A percentile compares a stretch with the other conserved stretches of the same genome.
phyloP scores from a whole-genome alignment of 1,140 invertebrate species.

The Hyphantria cunea region DNA sequence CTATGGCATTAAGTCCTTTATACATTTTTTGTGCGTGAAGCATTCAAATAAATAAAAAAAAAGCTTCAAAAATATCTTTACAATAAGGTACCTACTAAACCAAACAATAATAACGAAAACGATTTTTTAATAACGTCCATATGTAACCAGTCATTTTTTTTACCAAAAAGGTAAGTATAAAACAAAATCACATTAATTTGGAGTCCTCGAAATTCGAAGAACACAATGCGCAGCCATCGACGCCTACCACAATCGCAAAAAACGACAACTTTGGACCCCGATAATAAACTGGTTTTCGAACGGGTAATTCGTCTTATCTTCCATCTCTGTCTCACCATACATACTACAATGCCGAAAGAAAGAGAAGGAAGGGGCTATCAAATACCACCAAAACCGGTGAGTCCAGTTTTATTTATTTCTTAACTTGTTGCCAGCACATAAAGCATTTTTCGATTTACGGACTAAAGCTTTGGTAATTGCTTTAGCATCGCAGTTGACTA shows the following conservation, averaged over 20 bases:
- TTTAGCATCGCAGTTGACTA: constrained; percentile 47
- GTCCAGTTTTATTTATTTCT: constrained; percentile 72
- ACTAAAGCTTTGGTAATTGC: constrained; percentile 50
- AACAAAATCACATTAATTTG: constrained; percentile 28
- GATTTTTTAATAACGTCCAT: constrained; percentile 11
- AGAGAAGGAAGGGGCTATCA: constrained; percentile 20
- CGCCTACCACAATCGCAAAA: constrained; percentile 56
- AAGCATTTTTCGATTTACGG: constrained; percentile 64
- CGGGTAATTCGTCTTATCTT: constrained; percentile 46
- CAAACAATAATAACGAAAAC: constrained; percentile 1
- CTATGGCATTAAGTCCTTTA: no score
- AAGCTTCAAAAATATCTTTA: no score
- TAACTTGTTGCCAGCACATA: constrained; percentile 67
- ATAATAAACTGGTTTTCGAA: constrained; percentile 70
- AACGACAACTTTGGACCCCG: constrained; percentile 43
- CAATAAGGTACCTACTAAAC: background rate
- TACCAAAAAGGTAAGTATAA: constrained; percentile 15
- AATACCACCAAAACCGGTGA: constrained; percentile 47
- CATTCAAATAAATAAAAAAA: no score
- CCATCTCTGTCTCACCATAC: constrained; percentile 32
- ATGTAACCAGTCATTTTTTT: constrained; percentile 7
- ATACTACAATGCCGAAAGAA: constrained; percentile 1
- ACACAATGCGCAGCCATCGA: constrained; percentile 54
- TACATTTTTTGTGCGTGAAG: no score
- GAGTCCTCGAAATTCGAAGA: constrained; percentile 44